phyloP scores from a whole-genome alignment of 2,888 invertebrate genomes.

The Eubasilissa splendida region DNA sequence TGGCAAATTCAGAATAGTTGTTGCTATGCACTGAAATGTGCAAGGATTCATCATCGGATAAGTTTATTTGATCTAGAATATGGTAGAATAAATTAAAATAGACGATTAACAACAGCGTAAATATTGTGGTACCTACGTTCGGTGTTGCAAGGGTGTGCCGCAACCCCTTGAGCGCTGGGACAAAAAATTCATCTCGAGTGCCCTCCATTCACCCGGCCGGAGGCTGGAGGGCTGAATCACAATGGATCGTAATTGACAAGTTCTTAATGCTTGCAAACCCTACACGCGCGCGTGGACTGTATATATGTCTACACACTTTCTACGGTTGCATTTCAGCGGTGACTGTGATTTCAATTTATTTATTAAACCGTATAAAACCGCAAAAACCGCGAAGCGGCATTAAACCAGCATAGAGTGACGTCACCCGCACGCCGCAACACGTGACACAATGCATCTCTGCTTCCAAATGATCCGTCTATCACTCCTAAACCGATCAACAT shows the following conservation, averaged over 20 bases:
- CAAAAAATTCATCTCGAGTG: slow-evolving; percentile 10
- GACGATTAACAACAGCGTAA: too few species aligned
- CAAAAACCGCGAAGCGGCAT: too few species aligned
- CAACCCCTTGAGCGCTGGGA: slow-evolving; percentile 4
- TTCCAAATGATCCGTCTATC: too few species aligned
- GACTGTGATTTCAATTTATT: neutral
- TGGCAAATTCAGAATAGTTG: too few species aligned
- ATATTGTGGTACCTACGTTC: neutral
- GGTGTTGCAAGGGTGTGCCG: neutral
- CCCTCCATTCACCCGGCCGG: neutral
- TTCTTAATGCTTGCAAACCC: slow-evolving; percentile 1
- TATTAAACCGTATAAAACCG: neutral
- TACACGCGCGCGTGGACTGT: neutral
- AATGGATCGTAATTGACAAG: slow-evolving; percentile 22
- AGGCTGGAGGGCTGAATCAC: neutral
- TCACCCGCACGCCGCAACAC: too few species aligned
- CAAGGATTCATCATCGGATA: too few species aligned
- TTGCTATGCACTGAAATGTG: too few species aligned
- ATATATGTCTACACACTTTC: neutral
- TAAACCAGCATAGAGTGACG: too few species aligned
- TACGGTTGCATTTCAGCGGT: neutral
- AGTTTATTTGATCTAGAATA: too few species aligned
- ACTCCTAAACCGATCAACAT: too few species aligned
- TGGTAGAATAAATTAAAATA: too few species aligned
- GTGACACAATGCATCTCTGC: too few species aligned